Base-by-base conservation (phyloP, 92 coral and sea anemone species). In the Anthopleura xanthogrammica region DNA sequence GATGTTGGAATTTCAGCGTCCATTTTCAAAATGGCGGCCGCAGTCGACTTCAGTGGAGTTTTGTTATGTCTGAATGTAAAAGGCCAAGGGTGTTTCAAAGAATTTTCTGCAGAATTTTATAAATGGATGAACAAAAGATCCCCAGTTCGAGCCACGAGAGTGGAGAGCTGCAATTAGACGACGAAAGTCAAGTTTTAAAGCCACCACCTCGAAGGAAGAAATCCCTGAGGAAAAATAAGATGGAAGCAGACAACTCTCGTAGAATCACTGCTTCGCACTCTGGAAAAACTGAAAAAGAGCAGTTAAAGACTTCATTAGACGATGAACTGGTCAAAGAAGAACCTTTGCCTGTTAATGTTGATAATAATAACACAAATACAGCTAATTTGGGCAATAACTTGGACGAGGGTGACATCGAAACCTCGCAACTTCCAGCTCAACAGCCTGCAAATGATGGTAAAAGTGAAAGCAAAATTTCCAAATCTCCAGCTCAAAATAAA, bases 141-240 rank as follows among this genome's bases (percentile, higher is more conserved):
- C 19, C 50, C n/a, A 48, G 43, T 10, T 12, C 42, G 42, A 68
- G 16, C 41, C 74, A 70, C 29, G 84, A 70, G 64, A 70, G 24
- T 12, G 66, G 62, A 24, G 86, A 55, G 58, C 57, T 55, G 17
- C 39, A 29, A 40, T 75, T 74, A 52, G 58, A 48, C 17, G 70
- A 82, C 19, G 79, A 82, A 39, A 52, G 57, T 56, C 70, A 40
- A 56, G 80, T 83, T 41, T 41, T 83, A 12, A 83, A 57, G 48
- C 86, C 80, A 19, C 79, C 86, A 2, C 86, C 84, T 46, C 77
- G 84, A 40, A 72, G 77, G 40, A 81, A 81, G 60, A 81, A 81
- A 52, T 81, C 84, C n/a, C 14, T 81, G 77, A 81, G 74, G 66
- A 81, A 80, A 77, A 68, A 11, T 39, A 70, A 66, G 36, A 68